Base-by-base conservation (phyloP, 2,888 invertebrate genomes). In the Phyllotreta striolata region DNA sequence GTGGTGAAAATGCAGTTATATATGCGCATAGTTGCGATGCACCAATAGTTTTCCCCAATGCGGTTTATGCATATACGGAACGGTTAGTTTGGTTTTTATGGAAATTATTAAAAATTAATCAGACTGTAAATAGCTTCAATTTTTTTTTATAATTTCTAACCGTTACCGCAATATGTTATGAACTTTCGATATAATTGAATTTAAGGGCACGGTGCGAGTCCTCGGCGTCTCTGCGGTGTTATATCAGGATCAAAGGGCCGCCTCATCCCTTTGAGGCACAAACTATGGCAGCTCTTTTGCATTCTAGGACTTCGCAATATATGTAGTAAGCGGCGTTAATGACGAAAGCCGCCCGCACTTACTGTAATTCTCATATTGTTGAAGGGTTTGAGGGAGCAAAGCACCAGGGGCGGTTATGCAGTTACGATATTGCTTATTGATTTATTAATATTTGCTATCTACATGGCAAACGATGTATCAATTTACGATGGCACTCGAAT, bases 181-280 rank as follows among this genome's bases (percentile, higher is more conserved):
- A 71, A 66, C 71, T 70, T 67, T 66, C 62, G 40, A 55, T 64
- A 62, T 62, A 73, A 73, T 73, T 72, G 67, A 73, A 73, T 73
- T 73, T 70, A 55, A 64, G 66, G 64, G 47, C 66, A 59, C 65
- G 69, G 71, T 63, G 71, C 66, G 67, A 72, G 70, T 66, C 67
- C 68, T 51, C 64, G 58, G 67, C 66, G 66, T 54, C 54, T 46
- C 40, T 39, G 55, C 47, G 61, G 61, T 55, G 71, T 70, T 69
- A 71, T 70, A 70, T 59, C 63, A 68, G 44, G 69, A 73, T 72
- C 73, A 73, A 72, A 72, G 72, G 69, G 40, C 62, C 66, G 38
- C 55, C 57, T 59, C 52, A 61, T 40, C 40, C 63, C 65, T 67
- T 67, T 65, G 71, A 68, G 66, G 44, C 44, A 43, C 13, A 40